Evolutionary conservation across 92 coral and sea anemone genomes (phyloP), one percentile per base, ranked within the genome.

Genomic region (Parazoanthus darwini): DNA sequence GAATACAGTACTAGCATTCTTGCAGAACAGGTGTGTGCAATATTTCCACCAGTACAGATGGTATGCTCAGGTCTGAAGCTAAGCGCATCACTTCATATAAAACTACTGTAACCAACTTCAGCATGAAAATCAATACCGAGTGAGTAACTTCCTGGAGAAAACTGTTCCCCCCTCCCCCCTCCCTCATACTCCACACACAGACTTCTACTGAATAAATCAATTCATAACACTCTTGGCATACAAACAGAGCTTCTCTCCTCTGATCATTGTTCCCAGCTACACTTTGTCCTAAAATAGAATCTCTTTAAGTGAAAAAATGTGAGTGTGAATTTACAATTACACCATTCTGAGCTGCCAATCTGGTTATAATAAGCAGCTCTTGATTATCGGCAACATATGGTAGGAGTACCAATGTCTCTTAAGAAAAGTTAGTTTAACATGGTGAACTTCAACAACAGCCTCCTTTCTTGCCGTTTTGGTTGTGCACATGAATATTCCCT

Each of bases 401-500:
- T 71, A 37, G 72, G 71, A 80, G 59, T 15, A 80, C 26, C 65
- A 83, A 48, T 70, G 79, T 84, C 56, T 84, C 78, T 44, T 72
- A 54, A 46, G 44, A 71, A 70, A 83, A 68, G 50, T 9, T 26
- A 50, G 44, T 80, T 50, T 48, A 80, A 80, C 37, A n/a, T 8
- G 35, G 50, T 29, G 25, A 8, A 46, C 42, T 82, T 88, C 79
- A 89, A 95, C 96, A 95, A 81, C 98, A 95, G 6, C 96, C 93
- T 36, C 86, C 88, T 63, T 90, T 90, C 90, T 95, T 93, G 85
- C 92, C 96, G 79, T 93, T 92, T 22, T 88, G 91, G 86, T 90
- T 92, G 81, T 75, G 66, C 44, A 95, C 96, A 38, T 92, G 93
- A 81, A 95, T 93, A 77, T 92, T 95, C 82, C 92, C 92, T 11